Evolutionary conservation across 2,113 vertebrate genomes (phyloP), one percentile per base, ranked within the genome.

Genomic region (Pseudolaguvia tuberculata): DNA sequence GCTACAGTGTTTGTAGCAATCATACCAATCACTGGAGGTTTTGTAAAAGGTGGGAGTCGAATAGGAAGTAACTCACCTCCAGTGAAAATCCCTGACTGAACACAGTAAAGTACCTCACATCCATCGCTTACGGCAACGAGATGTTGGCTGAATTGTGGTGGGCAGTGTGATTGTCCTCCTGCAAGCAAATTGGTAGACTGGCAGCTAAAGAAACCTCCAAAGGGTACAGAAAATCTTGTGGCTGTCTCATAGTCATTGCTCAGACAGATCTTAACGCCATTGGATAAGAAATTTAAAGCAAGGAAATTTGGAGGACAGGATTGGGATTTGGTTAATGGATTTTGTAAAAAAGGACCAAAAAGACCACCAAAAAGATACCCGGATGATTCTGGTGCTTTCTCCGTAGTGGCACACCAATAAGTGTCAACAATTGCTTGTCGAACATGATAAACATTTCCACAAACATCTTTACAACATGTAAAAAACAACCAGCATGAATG

Each of bases 161-260:
- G 93, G 68, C 95, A 96, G 27, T 83, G 93, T 20, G 72, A 21
- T 21, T 87, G 84, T 42, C 15, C 29, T 0, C 56, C 78, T 0
- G 82, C 88, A 75, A 95, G 67, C 0, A 91, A 91, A 77, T 98
- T 98, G 39, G 81, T 88, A 1, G 84, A 82, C n/a, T 89, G 75
- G 75, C 95, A 98, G 82, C 95, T 98, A 78, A 98, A 96, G 84
- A 98, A 90, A 13, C 96, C 96, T 5, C 92, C 95, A 0, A 98
- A 97, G 2, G 92, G 89, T 8, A 95, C 89, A 0, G 92, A 81
- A 8, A 88, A 88, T 53, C 20, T 80, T 12, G 80, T 78, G 0
- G 86, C 92, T 1, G 0, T 0, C 78, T 95, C 93, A 0, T 91
- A 95, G 81, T 96, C 93, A 0, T 83, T 87, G 69, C 94, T 95